Evolutionary conservation across 1,140 invertebrate species (phyloP).

Genomic region (Bilobella aurantiaca): DNA sequence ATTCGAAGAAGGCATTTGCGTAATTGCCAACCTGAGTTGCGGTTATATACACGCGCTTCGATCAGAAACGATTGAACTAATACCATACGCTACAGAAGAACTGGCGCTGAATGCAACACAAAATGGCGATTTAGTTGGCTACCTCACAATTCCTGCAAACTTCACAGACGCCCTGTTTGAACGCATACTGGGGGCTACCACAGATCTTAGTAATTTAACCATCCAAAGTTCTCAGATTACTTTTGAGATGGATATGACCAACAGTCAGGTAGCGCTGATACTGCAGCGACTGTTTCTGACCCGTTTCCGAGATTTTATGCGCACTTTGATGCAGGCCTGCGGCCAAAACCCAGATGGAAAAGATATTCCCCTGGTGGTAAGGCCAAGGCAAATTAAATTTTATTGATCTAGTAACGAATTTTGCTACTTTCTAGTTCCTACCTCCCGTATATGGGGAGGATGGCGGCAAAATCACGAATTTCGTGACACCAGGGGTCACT

Average conservation of each 20-base stretch:
- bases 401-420: not conserved
- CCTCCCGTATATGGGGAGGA: slow-evolving; percentile 58
- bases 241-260: slow-evolving; percentile 33
- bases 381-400: not conserved
- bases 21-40: not conserved
- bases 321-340: slow-evolving; percentile 7
- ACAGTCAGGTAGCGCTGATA: slow-evolving; percentile 15
- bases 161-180: not conserved
- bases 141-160: not conserved
- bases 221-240: slow-evolving; percentile 39
- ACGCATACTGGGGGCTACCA: not conserved
- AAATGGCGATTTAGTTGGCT: not conserved
- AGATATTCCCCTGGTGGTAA: slow-evolving; percentile 17
- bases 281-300: slow-evolving; percentile 10
- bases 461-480: slow-evolving; percentile 55
- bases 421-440: slow-evolving; percentile 45
- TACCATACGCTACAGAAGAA: not conserved
- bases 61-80: not conserved
- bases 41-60: not conserved
- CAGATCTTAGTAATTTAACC: slow-evolving; percentile 37
- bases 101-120: not conserved
- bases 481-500: slow-evolving; percentile 66
- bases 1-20: not conserved
- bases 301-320: slow-evolving; percentile 5
- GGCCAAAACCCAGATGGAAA: slow-evolving; percentile 15